These are phyloP conservation scores for Axis porcinus DNA, from an alignment of 2,113 vertebrate species.

Conservation along the genomic window DNA sequence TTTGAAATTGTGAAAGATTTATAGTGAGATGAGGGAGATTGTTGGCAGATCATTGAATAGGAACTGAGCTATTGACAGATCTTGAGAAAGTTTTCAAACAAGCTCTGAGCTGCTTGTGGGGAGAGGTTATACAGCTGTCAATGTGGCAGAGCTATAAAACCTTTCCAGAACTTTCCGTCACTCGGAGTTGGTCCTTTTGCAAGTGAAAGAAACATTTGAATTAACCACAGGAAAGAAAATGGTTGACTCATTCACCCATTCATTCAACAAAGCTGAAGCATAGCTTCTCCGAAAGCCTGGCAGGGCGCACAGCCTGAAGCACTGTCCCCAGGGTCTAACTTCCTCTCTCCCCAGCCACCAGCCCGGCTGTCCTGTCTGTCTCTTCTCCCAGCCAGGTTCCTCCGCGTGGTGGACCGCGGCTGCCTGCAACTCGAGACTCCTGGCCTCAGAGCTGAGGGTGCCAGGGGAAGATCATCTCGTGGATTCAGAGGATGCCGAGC, in stretches of 20 bases:
- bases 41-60: background rate
- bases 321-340: background rate
- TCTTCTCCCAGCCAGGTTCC: background rate
- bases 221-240: background rate
- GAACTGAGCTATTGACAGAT: background rate
- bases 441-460: background rate
- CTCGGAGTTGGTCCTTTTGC: background rate
- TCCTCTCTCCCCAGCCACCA: background rate
- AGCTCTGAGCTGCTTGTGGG: background rate
- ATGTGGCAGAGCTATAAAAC: background rate
- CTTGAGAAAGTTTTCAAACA: background rate
- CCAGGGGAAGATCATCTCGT: background rate
- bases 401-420: background rate
- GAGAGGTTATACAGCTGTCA: fast-evolving
- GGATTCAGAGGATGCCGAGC: background rate
- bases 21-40: background rate
- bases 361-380: background rate
- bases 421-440: background rate
- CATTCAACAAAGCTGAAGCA: background rate
- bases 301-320: background rate
- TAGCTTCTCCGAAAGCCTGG: background rate
- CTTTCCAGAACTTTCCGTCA: background rate
- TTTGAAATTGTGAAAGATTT: constrained; percentile 45
- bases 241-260: background rate
- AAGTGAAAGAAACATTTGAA: background rate